Evolutionary conservation across 2,888 invertebrate species (phyloP).

Genomic region (Drosophila colorata): DNA sequence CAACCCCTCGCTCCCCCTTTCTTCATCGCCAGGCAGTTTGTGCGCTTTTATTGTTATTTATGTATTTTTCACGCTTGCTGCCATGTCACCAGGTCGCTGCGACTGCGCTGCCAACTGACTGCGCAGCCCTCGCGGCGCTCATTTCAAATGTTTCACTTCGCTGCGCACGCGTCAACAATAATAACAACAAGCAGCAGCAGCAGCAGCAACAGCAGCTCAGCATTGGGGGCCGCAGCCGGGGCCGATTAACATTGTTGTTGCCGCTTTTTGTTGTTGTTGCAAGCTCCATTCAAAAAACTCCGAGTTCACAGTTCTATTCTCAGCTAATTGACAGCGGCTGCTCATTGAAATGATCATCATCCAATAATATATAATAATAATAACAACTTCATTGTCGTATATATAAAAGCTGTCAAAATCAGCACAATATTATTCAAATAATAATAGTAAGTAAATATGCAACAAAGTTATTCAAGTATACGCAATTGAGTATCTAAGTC

Average conservation of each 20-base stretch:
- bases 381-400: background rate
- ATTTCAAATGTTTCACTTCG: conserved; percentile 77
- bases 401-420: background rate
- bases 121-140: conserved; percentile 31
- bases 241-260: conserved; percentile 47
- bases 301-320: conserved; percentile 58
- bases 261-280: conserved; percentile 36
- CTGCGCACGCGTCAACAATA: conserved; percentile 75
- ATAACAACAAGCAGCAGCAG: conserved; percentile 18
- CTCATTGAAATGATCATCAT: conserved; percentile 22
- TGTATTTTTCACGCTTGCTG: conserved; percentile 73
- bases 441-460: background rate
- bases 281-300: conserved; percentile 44
- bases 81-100: conserved; percentile 60
- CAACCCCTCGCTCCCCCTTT: background rate
- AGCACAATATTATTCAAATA: too few relatives aligned
- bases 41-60: conserved; percentile 66
- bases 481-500: too few relatives aligned
- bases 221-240: conserved; percentile 43
- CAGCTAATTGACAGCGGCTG: conserved; percentile 61
- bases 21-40: conserved; percentile 11
- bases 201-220: conserved; percentile 9
- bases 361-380: conserved; percentile 21
- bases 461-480: too few relatives aligned
- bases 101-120: conserved; percentile 24